Conservation (phyloP, 2,888 invertebrate species). For the Antheraea yamamai region DNA sequence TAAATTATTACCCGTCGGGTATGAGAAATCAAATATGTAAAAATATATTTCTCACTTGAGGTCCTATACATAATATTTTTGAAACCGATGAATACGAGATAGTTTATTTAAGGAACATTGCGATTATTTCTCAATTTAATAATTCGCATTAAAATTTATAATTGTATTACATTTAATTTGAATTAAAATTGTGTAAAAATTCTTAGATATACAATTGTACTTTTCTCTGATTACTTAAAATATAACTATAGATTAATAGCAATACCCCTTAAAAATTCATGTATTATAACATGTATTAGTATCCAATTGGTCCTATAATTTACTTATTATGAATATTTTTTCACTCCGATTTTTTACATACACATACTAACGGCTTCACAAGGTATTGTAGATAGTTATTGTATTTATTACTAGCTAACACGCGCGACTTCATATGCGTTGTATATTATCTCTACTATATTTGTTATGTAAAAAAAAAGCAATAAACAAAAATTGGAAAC, state of each 20-base stretch:
- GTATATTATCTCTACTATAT: no score
- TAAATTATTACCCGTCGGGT: conserved; percentile 12
- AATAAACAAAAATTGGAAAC: no score
- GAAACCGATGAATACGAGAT: neutral
- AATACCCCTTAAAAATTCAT: neutral
- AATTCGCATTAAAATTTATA: neutral
- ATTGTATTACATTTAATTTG: neutral
- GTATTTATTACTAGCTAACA: no score
- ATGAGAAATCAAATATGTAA: neutral
- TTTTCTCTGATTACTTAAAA: no score
- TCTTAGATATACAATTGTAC: neutral
- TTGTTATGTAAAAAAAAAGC: no score
- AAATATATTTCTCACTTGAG: neutral
- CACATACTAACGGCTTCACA: no score
- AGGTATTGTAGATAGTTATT: no score
- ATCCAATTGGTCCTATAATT: neutral
- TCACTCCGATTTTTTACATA: no score
- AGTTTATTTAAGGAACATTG: neutral
- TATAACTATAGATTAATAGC: no score
- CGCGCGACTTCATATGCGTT: no score
- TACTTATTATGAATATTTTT: neutral
- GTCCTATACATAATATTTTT: neutral
- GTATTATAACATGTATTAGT: no score
- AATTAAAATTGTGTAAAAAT: neutral
- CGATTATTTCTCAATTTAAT: neutral